A percentile compares a stretch with the other conserved stretches of the same genome.
Evolutionary conservation across 2,888 invertebrate species (phyloP).

Genomic region (Choristoneura rosaceana): DNA sequence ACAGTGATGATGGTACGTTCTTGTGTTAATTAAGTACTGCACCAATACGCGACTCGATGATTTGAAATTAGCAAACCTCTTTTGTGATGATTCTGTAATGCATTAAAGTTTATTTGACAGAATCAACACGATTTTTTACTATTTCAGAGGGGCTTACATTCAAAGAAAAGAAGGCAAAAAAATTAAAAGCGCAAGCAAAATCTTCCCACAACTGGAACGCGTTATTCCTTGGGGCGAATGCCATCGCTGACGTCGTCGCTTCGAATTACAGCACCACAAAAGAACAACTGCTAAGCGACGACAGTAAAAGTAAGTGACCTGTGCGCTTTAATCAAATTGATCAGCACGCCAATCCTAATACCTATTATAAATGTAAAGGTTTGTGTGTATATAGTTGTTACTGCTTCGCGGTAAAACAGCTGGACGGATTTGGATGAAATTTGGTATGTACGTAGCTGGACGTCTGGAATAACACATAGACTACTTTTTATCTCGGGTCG

Average conservation of each 20-base stretch:
- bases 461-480: too few species aligned
- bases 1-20: slow-evolving; percentile 72
- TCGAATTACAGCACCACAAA: slow-evolving; percentile 93
- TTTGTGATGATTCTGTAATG: too few species aligned
- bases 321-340: neutral
- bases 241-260: slow-evolving; percentile 96
- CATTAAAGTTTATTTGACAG: slow-evolving; percentile 9
- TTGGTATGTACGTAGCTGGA: too few species aligned
- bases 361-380: too few species aligned
- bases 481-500: too few species aligned
- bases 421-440: too few species aligned
- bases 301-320: slow-evolving; percentile 67
- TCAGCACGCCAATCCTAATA: too few species aligned
- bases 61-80: too few species aligned
- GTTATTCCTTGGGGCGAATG: slow-evolving; percentile 96
- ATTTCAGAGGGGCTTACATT: slow-evolving; percentile 88
- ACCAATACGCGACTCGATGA: too few species aligned
- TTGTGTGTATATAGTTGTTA: too few species aligned
- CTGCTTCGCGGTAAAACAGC: too few species aligned
- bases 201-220: slow-evolving; percentile 98
- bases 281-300: slow-evolving; percentile 87
- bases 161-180: slow-evolving; percentile 93
- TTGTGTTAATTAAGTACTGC: too few species aligned
- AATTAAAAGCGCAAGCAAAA: slow-evolving; percentile 90
- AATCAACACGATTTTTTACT: slow-evolving; percentile 15